A percentile compares a stretch with the other conserved stretches of the same genome.
These are phyloP conservation scores for Brevimyrus niger DNA, from an alignment of 2,113 vertebrate species.

Conservation along the genomic window DNA sequence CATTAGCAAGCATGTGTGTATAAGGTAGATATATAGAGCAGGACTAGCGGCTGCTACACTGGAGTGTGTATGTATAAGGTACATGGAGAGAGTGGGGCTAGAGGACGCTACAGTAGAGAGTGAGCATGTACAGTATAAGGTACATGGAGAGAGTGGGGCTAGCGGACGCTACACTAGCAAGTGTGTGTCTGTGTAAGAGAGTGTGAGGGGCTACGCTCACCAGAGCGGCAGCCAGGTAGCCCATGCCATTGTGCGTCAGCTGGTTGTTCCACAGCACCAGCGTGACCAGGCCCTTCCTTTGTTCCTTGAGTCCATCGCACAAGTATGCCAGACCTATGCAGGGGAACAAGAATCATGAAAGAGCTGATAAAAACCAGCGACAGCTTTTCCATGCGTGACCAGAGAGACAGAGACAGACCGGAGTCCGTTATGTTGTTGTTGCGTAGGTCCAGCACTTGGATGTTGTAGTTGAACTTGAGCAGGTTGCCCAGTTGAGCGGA, in stretches of 20 bases:
- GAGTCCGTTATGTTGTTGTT: slow-evolving; percentile 92
- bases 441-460: slow-evolving; percentile 85
- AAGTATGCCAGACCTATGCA: slow-evolving; percentile 78
- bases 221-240: slow-evolving; percentile 81
- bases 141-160: neutral
- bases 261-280: slow-evolving; percentile 97
- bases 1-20: neutral
- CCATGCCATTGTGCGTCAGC: slow-evolving; percentile 89
- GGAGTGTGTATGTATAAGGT: no score
- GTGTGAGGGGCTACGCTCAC: slow-evolving; percentile 50
- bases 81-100: no score
- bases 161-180: neutral
- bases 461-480: slow-evolving; percentile 87
- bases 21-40: neutral
- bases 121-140: no score
- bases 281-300: slow-evolving; percentile 80
- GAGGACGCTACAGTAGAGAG: accelerated
- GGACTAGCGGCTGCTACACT: neutral
- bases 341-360: neutral
- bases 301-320: slow-evolving; percentile 90
- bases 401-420: slow-evolving; percentile 53
- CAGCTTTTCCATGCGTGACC: neutral
- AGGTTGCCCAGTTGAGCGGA: slow-evolving; percentile 87
- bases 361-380: neutral
- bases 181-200: neutral